Conservation (phyloP, 2,888 invertebrate genomes). For the Melanotus villosus region DNA sequence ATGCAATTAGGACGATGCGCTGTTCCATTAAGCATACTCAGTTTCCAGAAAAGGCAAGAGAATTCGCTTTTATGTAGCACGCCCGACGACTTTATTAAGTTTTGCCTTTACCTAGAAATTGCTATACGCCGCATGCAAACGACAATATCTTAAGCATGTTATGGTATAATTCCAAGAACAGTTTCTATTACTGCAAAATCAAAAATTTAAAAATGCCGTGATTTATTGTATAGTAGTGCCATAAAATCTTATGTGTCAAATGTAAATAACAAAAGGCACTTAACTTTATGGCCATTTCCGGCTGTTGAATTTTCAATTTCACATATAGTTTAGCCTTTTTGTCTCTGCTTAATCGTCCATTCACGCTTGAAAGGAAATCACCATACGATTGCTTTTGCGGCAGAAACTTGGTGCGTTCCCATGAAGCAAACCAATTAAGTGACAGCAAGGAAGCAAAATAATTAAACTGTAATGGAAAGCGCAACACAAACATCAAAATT, state of each 20-base stretch:
- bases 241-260: conserved; percentile 10
- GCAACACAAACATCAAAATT: not conserved
- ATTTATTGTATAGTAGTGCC: conserved; percentile 17
- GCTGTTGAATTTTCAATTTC: conserved; percentile 26
- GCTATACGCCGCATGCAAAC: not conserved
- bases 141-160: not conserved
- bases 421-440: conserved; percentile 9
- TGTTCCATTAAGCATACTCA: not conserved
- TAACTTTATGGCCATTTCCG: conserved; percentile 14
- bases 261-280: conserved; percentile 27
- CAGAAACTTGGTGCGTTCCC: conserved; percentile 4
- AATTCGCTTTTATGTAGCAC: not conserved
- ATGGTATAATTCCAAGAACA: conserved; percentile 1
- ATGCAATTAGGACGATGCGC: conserved; percentile 10
- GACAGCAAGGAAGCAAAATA: conserved; percentile 1
- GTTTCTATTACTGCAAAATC: conserved; percentile 13
- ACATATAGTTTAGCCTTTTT: conserved; percentile 9
- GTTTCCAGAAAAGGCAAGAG: not conserved
- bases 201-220: not conserved
- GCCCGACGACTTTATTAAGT: conserved; percentile 1
- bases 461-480: not conserved
- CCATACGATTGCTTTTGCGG: not conserved
- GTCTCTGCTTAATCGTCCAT: conserved; percentile 10
- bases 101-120: not conserved
- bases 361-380: conserved; percentile 15